Conservation (phyloP, 2,113 vertebrate species). For the Eulemur rufifrons region DNA sequence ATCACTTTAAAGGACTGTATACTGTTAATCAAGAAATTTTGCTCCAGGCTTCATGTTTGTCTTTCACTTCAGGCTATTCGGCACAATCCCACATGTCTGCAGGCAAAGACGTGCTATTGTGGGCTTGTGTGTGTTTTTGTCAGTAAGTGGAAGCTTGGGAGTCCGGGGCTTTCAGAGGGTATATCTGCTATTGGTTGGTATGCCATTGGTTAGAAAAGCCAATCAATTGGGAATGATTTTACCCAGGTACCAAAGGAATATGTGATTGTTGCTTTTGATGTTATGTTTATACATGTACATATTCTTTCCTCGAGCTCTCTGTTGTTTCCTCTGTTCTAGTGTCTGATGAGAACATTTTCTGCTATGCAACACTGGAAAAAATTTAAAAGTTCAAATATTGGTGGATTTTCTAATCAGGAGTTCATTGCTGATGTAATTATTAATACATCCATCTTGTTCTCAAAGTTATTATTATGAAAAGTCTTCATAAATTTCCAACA, state of each 20-base stretch:
- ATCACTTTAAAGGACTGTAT: constrained; percentile 81
- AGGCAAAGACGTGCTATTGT: background rate
- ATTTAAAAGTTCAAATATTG: background rate
- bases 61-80: constrained; percentile 81
- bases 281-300: background rate
- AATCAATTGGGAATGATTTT: background rate
- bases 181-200: background rate
- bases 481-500: background rate
- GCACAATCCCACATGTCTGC: constrained; percentile 19
- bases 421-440: background rate
- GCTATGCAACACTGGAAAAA: background rate
- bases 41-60: constrained; percentile 82
- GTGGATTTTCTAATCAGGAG: background rate
- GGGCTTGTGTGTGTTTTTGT: background rate
- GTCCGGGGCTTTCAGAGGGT: background rate
- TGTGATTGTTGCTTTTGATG: background rate
- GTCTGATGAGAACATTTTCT: background rate
- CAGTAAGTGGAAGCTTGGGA: background rate
- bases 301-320: background rate
- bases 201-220: background rate
- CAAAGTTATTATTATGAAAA: background rate
- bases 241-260: background rate
- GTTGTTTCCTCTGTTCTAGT: background rate
- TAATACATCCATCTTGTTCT: background rate
- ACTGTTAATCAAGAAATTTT: constrained; percentile 81